A percentile compares a stretch with the other conserved stretches of the same genome.
These are phyloP conservation scores for Acanthosoma haemorrhoidale DNA, from an alignment of 2,888 invertebrate genomes.

Conservation along the genomic window DNA sequence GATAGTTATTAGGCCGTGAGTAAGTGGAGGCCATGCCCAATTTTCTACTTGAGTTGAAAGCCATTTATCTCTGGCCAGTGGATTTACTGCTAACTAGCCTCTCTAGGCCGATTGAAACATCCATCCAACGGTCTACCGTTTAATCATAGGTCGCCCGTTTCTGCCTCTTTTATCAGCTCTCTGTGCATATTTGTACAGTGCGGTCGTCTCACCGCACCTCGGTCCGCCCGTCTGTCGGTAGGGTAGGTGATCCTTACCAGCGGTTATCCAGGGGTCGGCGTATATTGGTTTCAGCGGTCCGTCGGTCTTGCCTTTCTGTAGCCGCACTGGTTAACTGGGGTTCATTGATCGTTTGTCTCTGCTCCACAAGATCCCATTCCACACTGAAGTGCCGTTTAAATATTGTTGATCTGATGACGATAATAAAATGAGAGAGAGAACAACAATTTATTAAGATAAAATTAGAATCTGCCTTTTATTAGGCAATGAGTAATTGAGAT, in stretches of 20 bases:
- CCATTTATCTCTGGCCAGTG: conserved; percentile 32
- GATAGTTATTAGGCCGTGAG: conserved; percentile 1
- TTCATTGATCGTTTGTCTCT: no score
- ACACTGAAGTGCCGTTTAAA: no score
- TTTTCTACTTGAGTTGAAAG: conserved; percentile 35
- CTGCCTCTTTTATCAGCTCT: not conserved
- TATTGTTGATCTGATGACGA: no score
- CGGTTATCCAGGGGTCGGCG: not conserved
- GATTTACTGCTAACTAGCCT: conserved; percentile 3
- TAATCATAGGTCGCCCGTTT: not conserved
- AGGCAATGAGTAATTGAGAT: no score
- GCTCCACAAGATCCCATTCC: no score
- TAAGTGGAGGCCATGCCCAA: conserved; percentile 21
- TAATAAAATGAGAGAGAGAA: no score
- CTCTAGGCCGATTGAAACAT: conserved; percentile 5
- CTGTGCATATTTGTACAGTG: not conserved
- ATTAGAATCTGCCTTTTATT: no score
- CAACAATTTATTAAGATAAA: no score
- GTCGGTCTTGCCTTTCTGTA: no score
- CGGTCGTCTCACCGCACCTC: not conserved
- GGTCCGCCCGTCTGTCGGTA: not conserved
- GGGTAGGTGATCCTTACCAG: not conserved
- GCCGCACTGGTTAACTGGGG: no score
- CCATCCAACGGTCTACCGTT: not conserved
- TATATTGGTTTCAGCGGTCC: not conserved